These are phyloP conservation scores for Ophion slaviceki DNA, from an alignment of 2,888 invertebrate genomes.

Conservation along the genomic window DNA sequence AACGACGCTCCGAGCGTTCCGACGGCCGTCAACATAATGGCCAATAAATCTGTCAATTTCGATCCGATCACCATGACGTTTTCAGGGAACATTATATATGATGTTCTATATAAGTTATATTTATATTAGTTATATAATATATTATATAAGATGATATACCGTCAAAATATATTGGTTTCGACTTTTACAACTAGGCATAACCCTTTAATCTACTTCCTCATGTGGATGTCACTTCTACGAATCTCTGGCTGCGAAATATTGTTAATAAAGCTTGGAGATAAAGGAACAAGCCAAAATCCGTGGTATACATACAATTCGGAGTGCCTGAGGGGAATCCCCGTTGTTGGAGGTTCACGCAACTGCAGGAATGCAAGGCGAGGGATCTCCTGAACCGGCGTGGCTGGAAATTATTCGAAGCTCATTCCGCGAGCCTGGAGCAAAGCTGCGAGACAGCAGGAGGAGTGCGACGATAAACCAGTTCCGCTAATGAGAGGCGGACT, in stretches of 20 bases:
- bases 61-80: too few relatives aligned
- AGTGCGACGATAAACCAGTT: slow-evolving; percentile 72
- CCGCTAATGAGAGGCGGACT: slow-evolving; percentile 71
- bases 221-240: slow-evolving; percentile 20
- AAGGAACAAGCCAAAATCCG: slow-evolving; percentile 53
- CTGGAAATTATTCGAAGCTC: slow-evolving; percentile 63
- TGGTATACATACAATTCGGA: slow-evolving; percentile 20
- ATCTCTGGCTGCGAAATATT: slow-evolving; percentile 58
- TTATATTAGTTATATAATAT: too few relatives aligned
- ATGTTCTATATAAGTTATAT: too few relatives aligned
- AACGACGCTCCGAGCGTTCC: too few relatives aligned
- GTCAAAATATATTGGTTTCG: too few relatives aligned
- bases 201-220: slow-evolving; percentile 30
- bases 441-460: slow-evolving; percentile 48
- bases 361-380: slow-evolving; percentile 47
- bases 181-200: neutral
- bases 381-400: slow-evolving; percentile 54
- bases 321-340: slow-evolving; percentile 42
- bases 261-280: slow-evolving; percentile 59
- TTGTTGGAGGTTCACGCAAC: slow-evolving; percentile 27
- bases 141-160: too few relatives aligned
- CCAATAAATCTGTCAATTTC: too few relatives aligned
- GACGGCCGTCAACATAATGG: too few relatives aligned
- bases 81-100: too few relatives aligned
- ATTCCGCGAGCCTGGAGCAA: slow-evolving; percentile 42